Base-by-base conservation (phyloP, 2,113 vertebrate genomes). In the Phasianus colchicus region DNA sequence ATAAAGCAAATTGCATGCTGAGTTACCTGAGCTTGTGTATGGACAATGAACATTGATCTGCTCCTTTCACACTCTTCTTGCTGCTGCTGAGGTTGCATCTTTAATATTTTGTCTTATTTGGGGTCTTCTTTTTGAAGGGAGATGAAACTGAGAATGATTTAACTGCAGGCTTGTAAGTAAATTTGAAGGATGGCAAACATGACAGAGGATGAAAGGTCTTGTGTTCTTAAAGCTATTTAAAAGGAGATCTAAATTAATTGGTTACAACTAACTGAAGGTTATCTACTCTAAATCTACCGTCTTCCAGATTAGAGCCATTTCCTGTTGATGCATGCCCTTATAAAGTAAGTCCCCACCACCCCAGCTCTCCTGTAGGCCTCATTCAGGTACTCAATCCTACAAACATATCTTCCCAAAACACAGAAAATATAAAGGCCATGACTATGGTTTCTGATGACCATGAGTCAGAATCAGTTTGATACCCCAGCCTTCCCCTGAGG, bases 1-100 rank as follows among this genome's bases (percentile, higher is more conserved):
- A 42, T 32, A 70, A 60, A 40, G 30, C 8, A 83, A 20, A 67
- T 48, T 1, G 0, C 4, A 0, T 11, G 54, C 43, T 69, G 48
- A 69, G 20, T 29, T 21, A 32, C 65, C 65, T 66, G 40, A 69
- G 34, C 8, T 83, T 60, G 6, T 72, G 4, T 34, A 10, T 11
- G 40, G 38, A 32, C 43, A 89, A 75, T 50, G 25, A 64, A 47
- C 2, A 3, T 22, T 32, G 19, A 22, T 47, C 52, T 72, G 0
- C 24, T 50, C 13, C 13, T 20, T 24, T 78, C 85, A 15, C 43
- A n/a, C 20, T 72, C 24, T 79, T 12, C 47, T 72, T 69, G 16
- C 17, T 76, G 29, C n/a, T 73, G 17, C 14, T 61, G 54, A 83
- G 25, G 43, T 43, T 80, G 30, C 10, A 27, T 30, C 17, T 27